Conservation (phyloP, 2,888 invertebrate species). For the Hirtodrosophila histrioides region DNA sequence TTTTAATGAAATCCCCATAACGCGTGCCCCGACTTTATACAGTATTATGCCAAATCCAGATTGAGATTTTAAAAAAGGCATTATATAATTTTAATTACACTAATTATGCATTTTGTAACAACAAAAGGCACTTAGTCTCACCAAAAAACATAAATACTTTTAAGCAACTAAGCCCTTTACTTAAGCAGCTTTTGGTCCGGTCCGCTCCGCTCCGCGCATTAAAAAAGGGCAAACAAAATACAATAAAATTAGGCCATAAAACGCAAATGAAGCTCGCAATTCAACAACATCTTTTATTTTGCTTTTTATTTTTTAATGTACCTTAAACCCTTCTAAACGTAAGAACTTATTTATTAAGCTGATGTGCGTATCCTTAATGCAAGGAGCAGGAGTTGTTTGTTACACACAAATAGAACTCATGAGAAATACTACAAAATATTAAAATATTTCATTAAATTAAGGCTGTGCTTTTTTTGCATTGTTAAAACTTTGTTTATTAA, state of each 20-base stretch:
- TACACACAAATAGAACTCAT: too few species aligned
- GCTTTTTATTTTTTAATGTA: conserved; percentile 10
- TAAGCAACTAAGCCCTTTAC: conserved; percentile 4
- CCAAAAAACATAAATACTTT: conserved; percentile 1
- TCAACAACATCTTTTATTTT: neutral
- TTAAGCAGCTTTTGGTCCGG: neutral
- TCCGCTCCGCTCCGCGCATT: neutral
- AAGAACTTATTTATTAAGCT: conserved; percentile 6
- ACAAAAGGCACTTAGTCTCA: conserved; percentile 21
- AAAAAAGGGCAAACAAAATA: conserved; percentile 30
- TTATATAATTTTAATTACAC: conserved; percentile 49
- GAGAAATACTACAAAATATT: too few species aligned
- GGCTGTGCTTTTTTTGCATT: neutral
- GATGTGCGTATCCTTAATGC: conserved; percentile 5
- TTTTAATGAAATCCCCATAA: conserved; percentile 15
- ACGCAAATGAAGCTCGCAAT: conserved; percentile 38
- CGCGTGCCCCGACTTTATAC: neutral
- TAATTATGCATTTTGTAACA: conserved; percentile 41
- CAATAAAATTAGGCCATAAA: conserved; percentile 54
- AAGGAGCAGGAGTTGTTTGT: too few species aligned
- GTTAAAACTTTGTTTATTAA: conserved; percentile 3
- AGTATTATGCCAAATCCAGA: conserved; percentile 11
- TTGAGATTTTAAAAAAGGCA: conserved; percentile 15
- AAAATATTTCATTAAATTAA: too few species aligned
- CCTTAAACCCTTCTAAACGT: conserved; percentile 5